These are phyloP conservation scores for Pseudochaenichthys georgianus DNA, from an alignment of 2,797 vertebrate species.

Conservation along the genomic window DNA sequence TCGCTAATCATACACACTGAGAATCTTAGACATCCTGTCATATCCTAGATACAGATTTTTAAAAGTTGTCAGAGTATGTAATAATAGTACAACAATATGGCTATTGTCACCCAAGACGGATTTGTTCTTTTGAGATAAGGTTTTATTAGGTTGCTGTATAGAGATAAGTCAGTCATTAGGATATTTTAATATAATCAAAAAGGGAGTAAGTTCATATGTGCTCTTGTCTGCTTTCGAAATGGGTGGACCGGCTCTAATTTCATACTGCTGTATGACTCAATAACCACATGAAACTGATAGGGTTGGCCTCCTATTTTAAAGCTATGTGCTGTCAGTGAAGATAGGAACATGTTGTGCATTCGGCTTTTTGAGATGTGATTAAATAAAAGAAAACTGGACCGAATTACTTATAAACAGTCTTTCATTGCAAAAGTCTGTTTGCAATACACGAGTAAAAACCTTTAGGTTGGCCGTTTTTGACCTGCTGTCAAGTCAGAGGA, in stretches of 20 bases:
- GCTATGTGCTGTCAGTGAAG: neutral
- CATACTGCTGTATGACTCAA: slow-evolving; percentile 53
- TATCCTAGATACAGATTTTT: neutral
- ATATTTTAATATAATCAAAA: slow-evolving; percentile 13
- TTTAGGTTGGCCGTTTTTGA: neutral
- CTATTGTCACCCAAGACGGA: neutral
- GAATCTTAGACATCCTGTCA: neutral
- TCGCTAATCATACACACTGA: neutral
- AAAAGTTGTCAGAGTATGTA: neutral
- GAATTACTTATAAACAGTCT: neutral
- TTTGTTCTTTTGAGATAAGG: neutral
- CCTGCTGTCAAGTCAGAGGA: slow-evolving; percentile 8
- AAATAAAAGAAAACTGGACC: slow-evolving; percentile 1
- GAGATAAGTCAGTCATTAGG: neutral
- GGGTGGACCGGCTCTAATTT: slow-evolving; percentile 57
- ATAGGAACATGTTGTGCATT: slow-evolving; percentile 33
- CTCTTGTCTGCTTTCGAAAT: slow-evolving; percentile 18
- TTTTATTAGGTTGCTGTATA: neutral
- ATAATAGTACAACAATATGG: neutral
- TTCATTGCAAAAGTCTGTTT: neutral
- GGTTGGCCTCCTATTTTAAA: slow-evolving; percentile 18
- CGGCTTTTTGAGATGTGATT: slow-evolving; percentile 16
- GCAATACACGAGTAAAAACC: neutral
- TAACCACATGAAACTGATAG: slow-evolving; percentile 51
- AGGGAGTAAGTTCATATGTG: slow-evolving; percentile 17